Conservation (phyloP, 2,113 vertebrate species). For the Danio rerio region DNA sequence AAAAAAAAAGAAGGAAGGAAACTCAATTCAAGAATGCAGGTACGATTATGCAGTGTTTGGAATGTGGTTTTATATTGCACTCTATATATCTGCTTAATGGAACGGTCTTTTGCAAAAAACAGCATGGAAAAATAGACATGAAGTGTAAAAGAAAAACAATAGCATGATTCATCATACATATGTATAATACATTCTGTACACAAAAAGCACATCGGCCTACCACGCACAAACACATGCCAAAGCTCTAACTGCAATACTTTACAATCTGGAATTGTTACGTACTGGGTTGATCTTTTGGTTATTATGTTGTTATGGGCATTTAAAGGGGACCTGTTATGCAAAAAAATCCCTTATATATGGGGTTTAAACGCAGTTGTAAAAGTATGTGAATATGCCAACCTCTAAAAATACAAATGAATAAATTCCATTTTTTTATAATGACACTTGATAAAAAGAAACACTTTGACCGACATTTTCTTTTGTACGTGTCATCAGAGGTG, state of each 20-base stretch:
- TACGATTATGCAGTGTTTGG: not conserved
- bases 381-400: too few species aligned
- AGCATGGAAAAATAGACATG: not conserved
- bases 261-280: not conserved
- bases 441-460: too few species aligned
- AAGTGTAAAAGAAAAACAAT: not conserved
- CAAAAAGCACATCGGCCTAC: not conserved
- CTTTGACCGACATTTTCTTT: too few species aligned
- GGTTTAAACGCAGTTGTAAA: too few species aligned
- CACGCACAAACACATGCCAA: not conserved
- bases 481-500: too few species aligned
- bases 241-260: not conserved
- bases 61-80: not conserved
- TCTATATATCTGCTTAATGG: not conserved
- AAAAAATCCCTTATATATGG: too few species aligned
- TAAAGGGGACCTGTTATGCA: too few species aligned
- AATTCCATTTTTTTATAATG: too few species aligned
- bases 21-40: not conserved
- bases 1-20: not conserved
- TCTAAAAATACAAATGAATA: too few species aligned
- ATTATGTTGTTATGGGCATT: not conserved
- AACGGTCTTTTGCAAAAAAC: not conserved
- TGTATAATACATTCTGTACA: not conserved
- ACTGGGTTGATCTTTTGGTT: not conserved
- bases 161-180: not conserved